Base-by-base conservation (phyloP, 2,888 invertebrate species). In the Drosophila putrida region DNA sequence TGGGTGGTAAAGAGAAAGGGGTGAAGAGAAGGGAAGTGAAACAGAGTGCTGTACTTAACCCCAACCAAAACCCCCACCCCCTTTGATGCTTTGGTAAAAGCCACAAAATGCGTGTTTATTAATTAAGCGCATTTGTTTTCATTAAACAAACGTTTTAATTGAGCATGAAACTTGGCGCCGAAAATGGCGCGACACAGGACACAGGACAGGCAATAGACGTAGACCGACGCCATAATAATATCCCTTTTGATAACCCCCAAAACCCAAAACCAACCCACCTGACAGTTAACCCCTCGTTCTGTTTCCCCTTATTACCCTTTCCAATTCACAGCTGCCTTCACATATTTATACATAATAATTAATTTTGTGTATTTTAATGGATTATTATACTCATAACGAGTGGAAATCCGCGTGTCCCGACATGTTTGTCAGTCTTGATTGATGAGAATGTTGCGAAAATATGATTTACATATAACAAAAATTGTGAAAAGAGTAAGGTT, bases 121-220 rank as follows among this genome's bases (percentile, higher is more conserved):
- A 92, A 92, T 92, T 92, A 91, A 92, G 91, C 91, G 87, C 91
- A 91, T 92, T 92, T 91, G 90, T 92, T 92, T 92, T 90, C 92
- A 92, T 92, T 92, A 92, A 89, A 84, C 88, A 84, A 91, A 90
- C 88, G 83, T 90, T 91, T 91, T 91, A 91, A 90, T 90, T 86
- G 87, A 90, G 90, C 87, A 82, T 90, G 83, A 89, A 90, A 90
- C 78, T 87, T 90, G 90, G 91, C 90, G 90, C 91, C 90, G 60
- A 63, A 75, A 67, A 69, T 59, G 57, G 25, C 71, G 76, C 82
- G 78, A 75, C 86, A 77, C 71, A 80, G 58, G 67, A n/a, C n/a
- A n/a, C n/a, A n/a, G n/a, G n/a, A n/a, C n/a, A n/a, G n/a, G 69
- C 81, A 69, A 87, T 87, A 86, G 81, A 80, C 81, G 73, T 25